phyloP scores from a whole-genome alignment of 2,797 vertebrate species.

The Fundulus diaphanus region DNA sequence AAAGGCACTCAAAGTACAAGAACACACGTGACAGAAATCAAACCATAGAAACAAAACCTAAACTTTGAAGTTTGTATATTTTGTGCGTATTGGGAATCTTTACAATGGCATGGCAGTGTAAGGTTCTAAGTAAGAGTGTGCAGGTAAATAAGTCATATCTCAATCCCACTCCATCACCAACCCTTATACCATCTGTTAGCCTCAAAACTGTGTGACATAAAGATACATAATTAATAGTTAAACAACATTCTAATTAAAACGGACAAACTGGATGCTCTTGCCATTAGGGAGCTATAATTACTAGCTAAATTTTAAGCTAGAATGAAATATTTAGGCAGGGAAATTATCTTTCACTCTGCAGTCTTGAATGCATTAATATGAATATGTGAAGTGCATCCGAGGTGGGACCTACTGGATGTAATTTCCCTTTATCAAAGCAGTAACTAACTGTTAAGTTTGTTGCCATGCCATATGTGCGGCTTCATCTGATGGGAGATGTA shows the following conservation, averaged over 20 bases:
- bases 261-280: slow-evolving; percentile 96
- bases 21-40: too few species aligned
- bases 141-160: slow-evolving; percentile 96
- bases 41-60: too few species aligned
- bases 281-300: slow-evolving; percentile 95
- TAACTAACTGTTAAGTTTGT: slow-evolving; percentile 95
- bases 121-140: slow-evolving; percentile 90
- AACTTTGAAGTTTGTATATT: slow-evolving; percentile 1
- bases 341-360: slow-evolving; percentile 96
- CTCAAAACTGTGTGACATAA: slow-evolving; percentile 97
- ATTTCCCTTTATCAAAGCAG: slow-evolving; percentile 95
- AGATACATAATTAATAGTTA: slow-evolving; percentile 99
- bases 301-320: slow-evolving; percentile 93
- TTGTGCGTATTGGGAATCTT: not conserved
- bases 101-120: slow-evolving; percentile 50
- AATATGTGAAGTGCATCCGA: slow-evolving; percentile 92
- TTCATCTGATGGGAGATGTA: slow-evolving; percentile 34
- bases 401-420: slow-evolving; percentile 94
- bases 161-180: slow-evolving; percentile 88
- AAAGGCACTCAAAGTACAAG: too few species aligned
- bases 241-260: slow-evolving; percentile 99
- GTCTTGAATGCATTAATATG: slow-evolving; percentile 96
- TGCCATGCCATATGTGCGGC: slow-evolving; percentile 87
- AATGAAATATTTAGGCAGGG: slow-evolving; percentile 97
- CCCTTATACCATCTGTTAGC: slow-evolving; percentile 95